Percentiles rank a stretch among this genome's conserved stretches.
phyloP scores from a whole-genome alignment of 2,888 invertebrate species.

The Troides oblongomaculatus region DNA sequence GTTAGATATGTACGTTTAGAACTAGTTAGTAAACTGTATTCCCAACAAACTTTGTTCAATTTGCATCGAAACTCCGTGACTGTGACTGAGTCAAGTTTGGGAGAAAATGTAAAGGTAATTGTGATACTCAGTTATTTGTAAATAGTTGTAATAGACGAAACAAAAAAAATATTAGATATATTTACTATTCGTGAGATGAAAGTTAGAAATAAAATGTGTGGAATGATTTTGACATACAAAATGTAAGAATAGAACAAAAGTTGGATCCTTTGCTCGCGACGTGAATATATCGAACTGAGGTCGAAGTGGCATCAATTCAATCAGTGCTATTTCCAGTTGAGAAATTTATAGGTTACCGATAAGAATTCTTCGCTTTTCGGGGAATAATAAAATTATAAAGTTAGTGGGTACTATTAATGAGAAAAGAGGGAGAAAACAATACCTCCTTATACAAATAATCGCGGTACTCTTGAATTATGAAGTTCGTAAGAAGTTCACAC shows the following conservation, averaged over 20 bases:
- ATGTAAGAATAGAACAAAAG: background rate
- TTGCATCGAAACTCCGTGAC: background rate
- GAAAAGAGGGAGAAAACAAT: background rate
- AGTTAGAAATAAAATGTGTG: background rate
- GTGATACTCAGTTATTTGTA: background rate
- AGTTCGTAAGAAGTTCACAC: background rate
- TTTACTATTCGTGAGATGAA: background rate
- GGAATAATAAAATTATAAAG: background rate
- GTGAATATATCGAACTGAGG: slow-evolving; percentile 11
- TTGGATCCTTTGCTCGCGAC: slow-evolving; percentile 10
- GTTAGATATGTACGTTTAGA: background rate
- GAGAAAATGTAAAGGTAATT: background rate
- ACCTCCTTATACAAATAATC: background rate
- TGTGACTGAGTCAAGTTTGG: background rate
- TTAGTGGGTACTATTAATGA: background rate
- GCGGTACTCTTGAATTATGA: background rate
- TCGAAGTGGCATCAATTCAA: slow-evolving; percentile 19
- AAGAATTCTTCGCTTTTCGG: background rate
- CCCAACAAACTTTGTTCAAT: background rate
- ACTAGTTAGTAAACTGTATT: background rate
- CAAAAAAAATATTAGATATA: background rate
- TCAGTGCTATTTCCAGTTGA: slow-evolving; percentile 17
- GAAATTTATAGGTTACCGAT: slow-evolving; percentile 3
- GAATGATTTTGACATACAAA: background rate
- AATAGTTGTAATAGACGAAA: background rate